Base-by-base conservation (phyloP, 2,797 vertebrate species). In the Cryptoprocta ferox region DNA sequence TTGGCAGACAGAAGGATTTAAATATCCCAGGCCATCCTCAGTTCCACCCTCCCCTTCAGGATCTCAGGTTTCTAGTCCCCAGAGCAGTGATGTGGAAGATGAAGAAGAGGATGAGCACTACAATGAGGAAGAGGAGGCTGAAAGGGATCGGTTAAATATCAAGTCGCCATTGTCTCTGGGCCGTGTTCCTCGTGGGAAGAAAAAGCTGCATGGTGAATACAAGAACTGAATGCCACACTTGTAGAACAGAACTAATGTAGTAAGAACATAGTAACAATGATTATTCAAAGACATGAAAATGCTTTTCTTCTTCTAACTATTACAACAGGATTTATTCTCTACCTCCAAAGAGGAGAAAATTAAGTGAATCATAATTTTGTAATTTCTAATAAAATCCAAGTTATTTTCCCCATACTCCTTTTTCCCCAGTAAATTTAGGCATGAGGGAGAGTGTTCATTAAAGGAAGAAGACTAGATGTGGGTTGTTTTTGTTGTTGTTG, bases 11-110 rank as follows among this genome's bases (percentile, higher is more conserved):
- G 99, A 99, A 90, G 99, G 99, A 30, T 99, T 99, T 98, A 99
- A 98, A 11, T 99, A 99, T 92, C 99, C 99, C 5, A 98, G 99
- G 15, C 99, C 99, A 19, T 98, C 99, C 37, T 99, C 99, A 0
- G 99, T 99, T 28, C 99, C 99, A 1, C 99, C 99, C 2, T 99
- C 99, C 0, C 99, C 99, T 26, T 99, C 99, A 0, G 99, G 98
- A 66, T 99, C 99, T 45, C 95, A 99, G 97, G 99, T 98, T 98
- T 99, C 99, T 95, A 99, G 99, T 76, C 99, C 99, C 10, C 98
- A 98, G 18, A 99, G 99, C 96, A 99, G 99, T 16, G 99, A 99
- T 12, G 99, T 99, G 11, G 99, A 97, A 61, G 99, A 99, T 32
- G 99, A 98, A 0, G 99, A 98, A 0, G 99, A 99, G 2, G 98